phyloP scores from a whole-genome alignment of 2,888 invertebrate genomes.

The Ptychoptera albimana region DNA sequence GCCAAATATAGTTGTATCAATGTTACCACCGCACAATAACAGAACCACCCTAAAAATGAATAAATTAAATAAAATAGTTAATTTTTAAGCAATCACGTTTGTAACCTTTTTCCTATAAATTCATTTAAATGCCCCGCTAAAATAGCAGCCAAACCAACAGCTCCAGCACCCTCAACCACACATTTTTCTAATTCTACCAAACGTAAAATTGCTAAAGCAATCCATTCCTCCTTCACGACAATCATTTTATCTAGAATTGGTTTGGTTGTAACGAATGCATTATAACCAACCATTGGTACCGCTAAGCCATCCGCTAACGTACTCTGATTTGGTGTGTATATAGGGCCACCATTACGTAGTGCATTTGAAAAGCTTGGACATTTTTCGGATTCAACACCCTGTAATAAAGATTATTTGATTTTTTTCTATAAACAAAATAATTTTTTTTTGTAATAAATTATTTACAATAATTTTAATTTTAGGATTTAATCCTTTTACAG shows the following conservation, averaged over 20 bases:
- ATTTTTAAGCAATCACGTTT: background rate
- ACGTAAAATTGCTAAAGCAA: constrained; percentile 64
- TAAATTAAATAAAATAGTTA: background rate
- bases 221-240: constrained; percentile 68
- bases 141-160: constrained; percentile 70
- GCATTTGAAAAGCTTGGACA: constrained; percentile 75
- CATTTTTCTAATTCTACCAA: constrained; percentile 73
- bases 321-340: constrained; percentile 46
- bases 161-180: constrained; percentile 85
- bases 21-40: constrained; percentile 76
- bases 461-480: constrained; percentile 72
- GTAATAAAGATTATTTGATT: constrained; percentile 7
- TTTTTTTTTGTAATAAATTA: constrained; percentile 12
- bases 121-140: constrained; percentile 67
- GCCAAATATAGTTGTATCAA: constrained; percentile 80
- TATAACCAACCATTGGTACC: constrained; percentile 74
- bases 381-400: constrained; percentile 86
- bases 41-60: constrained; percentile 52
- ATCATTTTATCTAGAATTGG: constrained; percentile 63
- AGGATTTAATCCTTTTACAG: constrained; percentile 74
- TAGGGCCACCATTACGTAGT: constrained; percentile 49
- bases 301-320: constrained; percentile 81
- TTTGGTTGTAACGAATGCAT: constrained; percentile 61
- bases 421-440: no score
- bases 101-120: constrained; percentile 59